phyloP scores from a whole-genome alignment of 2,888 invertebrate genomes.

The Metopia argyrocephala region DNA sequence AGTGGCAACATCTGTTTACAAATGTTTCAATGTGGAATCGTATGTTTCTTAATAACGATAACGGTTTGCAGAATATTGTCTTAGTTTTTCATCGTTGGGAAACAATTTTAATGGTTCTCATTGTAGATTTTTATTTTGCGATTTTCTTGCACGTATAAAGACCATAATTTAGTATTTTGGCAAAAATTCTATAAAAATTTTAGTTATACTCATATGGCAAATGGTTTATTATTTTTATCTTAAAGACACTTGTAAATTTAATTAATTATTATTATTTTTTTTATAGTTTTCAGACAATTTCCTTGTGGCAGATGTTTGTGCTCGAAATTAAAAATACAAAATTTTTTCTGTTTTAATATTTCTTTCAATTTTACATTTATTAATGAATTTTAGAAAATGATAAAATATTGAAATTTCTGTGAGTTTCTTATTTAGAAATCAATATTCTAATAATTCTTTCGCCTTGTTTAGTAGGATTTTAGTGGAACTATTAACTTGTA shows the following conservation, averaged over 20 bases:
- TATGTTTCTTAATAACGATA: constrained; percentile 28
- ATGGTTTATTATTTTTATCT: constrained; percentile 46
- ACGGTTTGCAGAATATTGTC: background rate
- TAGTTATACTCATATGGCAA: constrained; percentile 8
- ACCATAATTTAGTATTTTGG: constrained; percentile 59
- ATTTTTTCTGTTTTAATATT: background rate
- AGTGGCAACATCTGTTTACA: constrained; percentile 63
- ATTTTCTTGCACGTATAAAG: constrained; percentile 49
- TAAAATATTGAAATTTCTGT: no score
- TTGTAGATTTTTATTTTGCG: constrained; percentile 35
- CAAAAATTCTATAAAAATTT: constrained; percentile 42
- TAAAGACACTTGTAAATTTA: constrained; percentile 59
- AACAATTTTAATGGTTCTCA: constrained; percentile 52
- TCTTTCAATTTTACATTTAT: background rate
- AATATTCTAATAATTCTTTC: no score
- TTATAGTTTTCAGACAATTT: constrained; percentile 48
- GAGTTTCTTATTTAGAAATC: no score
- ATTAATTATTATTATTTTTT: constrained; percentile 53
- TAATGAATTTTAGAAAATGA: constrained; percentile 38
- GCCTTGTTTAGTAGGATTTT: no score
- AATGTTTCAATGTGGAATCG: constrained; percentile 40
- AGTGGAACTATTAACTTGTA: no score
- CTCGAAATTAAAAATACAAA: constrained; percentile 55
- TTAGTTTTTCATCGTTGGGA: background rate
- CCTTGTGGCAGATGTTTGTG: constrained; percentile 62